Percentiles rank a stretch among this genome's conserved stretches.
phyloP scores from a whole-genome alignment of 2,113 vertebrate genomes.

The Sorex araneus region DNA sequence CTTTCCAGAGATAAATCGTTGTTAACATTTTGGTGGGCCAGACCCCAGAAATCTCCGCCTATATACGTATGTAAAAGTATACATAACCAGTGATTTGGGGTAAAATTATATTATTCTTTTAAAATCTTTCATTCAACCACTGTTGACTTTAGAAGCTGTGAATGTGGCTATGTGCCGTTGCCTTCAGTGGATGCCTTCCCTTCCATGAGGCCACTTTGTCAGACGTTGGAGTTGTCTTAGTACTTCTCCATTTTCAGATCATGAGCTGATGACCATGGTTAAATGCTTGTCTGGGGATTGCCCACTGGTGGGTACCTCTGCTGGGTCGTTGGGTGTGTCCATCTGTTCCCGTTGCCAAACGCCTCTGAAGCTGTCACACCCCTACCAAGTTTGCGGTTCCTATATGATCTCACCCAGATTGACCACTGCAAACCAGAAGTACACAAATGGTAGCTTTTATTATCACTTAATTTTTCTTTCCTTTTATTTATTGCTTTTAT shows the following conservation, averaged over 20 bases:
- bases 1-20: neutral
- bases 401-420: neutral
- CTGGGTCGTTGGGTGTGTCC: neutral
- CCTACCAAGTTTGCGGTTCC: neutral
- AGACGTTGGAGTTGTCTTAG: neutral
- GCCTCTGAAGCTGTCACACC: neutral
- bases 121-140: neutral
- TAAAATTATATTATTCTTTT: neutral
- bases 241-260: neutral
- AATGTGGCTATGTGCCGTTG: accelerated
- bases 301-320: neutral
- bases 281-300: neutral
- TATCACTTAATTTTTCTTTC: neutral
- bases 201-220: neutral
- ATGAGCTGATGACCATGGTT: neutral
- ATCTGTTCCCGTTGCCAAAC: neutral
- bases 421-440: slow-evolving; percentile 13
- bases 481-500: neutral
- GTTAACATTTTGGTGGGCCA: neutral
- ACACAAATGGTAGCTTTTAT: neutral
- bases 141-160: neutral
- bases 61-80: neutral
- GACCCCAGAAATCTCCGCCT: slow-evolving; percentile 5
- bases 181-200: neutral
- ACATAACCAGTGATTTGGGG: neutral